Evolutionary conservation across 2,113 vertebrate species (phyloP).

Genomic region (Polyodon spathula): DNA sequence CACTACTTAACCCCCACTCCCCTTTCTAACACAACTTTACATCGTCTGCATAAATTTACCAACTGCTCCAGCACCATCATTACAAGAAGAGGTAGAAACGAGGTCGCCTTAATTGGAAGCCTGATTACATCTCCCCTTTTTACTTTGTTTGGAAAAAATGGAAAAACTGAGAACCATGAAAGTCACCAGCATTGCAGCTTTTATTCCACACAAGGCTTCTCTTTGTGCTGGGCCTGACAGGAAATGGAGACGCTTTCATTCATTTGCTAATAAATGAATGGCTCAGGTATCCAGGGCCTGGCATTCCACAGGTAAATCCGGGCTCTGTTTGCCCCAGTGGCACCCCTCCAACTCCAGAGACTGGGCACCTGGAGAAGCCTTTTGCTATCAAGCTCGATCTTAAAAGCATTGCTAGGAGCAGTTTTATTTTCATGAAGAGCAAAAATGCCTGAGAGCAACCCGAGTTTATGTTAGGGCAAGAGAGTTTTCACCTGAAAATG

Average conservation of each 20-base stretch:
- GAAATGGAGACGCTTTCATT: constrained; percentile 42
- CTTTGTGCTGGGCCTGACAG: constrained; percentile 38
- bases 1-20: constrained; percentile 21
- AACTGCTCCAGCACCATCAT: constrained; percentile 38
- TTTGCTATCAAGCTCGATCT: neutral
- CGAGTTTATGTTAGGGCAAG: neutral
- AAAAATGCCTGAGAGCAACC: neutral
- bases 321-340: constrained; percentile 25
- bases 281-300: constrained; percentile 23
- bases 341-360: constrained; percentile 24
- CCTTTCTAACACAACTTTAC: constrained; percentile 14
- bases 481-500: no score
- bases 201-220: constrained; percentile 28
- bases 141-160: constrained; percentile 24
- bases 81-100: constrained; percentile 40
- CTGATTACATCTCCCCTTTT: constrained; percentile 35
- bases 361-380: neutral
- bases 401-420: neutral
- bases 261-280: constrained; percentile 35
- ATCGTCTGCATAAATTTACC: constrained; percentile 25
- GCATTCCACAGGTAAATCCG: constrained; percentile 33
- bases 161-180: constrained; percentile 27
- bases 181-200: constrained; percentile 26
- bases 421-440: neutral
- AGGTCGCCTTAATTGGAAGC: constrained; percentile 34